Conservation (phyloP, 2,888 invertebrate genomes). For the Salticus scenicus region DNA sequence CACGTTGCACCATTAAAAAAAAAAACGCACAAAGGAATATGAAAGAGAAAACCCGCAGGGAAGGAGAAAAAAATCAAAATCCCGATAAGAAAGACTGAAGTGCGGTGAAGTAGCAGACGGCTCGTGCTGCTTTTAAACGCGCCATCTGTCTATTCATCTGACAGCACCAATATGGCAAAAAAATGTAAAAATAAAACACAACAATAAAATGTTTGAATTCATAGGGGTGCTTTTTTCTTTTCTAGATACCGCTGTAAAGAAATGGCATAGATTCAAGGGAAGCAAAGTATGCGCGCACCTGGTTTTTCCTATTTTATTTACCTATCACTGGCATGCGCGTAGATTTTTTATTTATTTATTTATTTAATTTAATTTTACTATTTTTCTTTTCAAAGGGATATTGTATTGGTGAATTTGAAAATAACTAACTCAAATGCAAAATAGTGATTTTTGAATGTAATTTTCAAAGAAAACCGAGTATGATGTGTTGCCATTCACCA, state of each 20-base stretch:
- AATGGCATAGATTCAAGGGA: neutral
- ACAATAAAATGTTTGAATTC: neutral
- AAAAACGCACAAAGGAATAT: neutral
- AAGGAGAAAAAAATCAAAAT: neutral
- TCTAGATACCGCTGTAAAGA: neutral
- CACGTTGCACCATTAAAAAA: neutral
- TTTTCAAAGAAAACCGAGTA: too few relatives aligned
- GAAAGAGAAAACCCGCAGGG: neutral
- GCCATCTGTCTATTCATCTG: neutral
- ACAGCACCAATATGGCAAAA: neutral
- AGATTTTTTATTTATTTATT: too few relatives aligned
- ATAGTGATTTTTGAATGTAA: too few relatives aligned
- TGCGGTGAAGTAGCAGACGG: slow-evolving; percentile 8
- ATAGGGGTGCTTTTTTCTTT: neutral
- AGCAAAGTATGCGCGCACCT: neutral
- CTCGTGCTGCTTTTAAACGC: neutral
- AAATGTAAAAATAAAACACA: neutral
- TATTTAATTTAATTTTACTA: too few relatives aligned
- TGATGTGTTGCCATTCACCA: too few relatives aligned
- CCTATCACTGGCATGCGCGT: too few relatives aligned
- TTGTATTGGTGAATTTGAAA: too few relatives aligned
- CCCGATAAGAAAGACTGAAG: neutral
- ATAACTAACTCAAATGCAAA: too few relatives aligned
- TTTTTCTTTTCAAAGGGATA: too few relatives aligned
- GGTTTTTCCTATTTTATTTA: neutral